Evolutionary conservation across 2,888 invertebrate species (phyloP).

Genomic region (Gymnoscelis rufifasciata): DNA sequence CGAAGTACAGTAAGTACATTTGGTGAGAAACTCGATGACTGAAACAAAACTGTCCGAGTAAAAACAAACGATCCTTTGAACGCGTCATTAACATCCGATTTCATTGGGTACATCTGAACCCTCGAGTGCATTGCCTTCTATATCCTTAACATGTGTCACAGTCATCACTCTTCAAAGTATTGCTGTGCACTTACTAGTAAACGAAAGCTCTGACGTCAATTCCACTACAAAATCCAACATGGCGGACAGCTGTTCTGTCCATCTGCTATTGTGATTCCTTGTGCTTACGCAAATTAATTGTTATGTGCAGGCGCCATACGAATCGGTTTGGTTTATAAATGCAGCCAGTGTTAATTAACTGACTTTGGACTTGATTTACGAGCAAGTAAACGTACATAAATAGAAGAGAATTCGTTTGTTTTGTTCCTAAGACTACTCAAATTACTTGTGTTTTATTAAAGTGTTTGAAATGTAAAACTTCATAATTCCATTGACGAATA

Average conservation of each 20-base stretch:
- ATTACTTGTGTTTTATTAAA: no score
- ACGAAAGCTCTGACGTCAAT: conserved; percentile 44
- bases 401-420: no score
- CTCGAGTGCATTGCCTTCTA: conserved; percentile 25
- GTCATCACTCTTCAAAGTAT: conserved; percentile 8
- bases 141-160: conserved; percentile 33
- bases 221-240: conserved; percentile 46
- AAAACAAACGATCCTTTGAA: conserved; percentile 23
- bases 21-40: conserved; percentile 13
- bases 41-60: conserved; percentile 18
- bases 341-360: conserved; percentile 32
- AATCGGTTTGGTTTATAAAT: conserved; percentile 38
- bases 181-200: conserved; percentile 26
- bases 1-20: conserved; percentile 30
- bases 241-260: conserved; percentile 55
- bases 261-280: conserved; percentile 63
- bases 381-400: no score
- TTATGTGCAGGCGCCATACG: conserved; percentile 43
- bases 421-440: no score
- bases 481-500: no score
- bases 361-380: conserved; percentile 36
- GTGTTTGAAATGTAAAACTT: no score
- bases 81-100: conserved; percentile 26
- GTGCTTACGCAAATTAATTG: conserved; percentile 59
- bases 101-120: conserved; percentile 22